phyloP scores from a whole-genome alignment of 2,797 vertebrate genomes.

The Linurgus olivaceus region DNA sequence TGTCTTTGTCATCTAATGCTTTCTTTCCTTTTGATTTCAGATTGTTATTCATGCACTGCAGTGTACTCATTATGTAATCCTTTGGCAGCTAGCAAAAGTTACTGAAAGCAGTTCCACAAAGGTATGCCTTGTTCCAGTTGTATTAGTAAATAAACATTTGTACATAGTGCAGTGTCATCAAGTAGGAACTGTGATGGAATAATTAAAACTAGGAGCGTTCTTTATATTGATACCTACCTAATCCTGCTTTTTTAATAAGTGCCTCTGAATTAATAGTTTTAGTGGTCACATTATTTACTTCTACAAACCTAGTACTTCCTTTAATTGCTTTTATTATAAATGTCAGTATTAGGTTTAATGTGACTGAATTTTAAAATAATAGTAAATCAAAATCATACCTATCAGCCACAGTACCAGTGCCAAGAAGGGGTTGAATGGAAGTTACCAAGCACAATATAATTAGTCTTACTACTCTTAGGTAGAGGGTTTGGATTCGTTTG shows the following conservation, averaged over 20 bases:
- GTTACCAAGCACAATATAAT: not conserved
- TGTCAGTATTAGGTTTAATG: not conserved
- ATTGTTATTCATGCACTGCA: constrained; percentile 98
- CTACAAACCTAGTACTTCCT: not conserved
- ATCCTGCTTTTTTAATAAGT: not conserved
- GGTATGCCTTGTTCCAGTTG: constrained; percentile 73
- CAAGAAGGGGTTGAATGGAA: not conserved
- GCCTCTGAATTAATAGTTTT: not conserved
- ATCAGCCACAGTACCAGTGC: not conserved
- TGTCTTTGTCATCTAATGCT: constrained; percentile 10
- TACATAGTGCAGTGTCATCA: not conserved
- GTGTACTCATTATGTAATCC: constrained; percentile 98
- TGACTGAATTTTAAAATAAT: not conserved
- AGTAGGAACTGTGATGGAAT: not conserved
- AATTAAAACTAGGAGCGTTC: not conserved
- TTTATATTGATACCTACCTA: not conserved
- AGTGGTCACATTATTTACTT: not conserved
- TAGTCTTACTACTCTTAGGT: not conserved
- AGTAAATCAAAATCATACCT: not conserved
- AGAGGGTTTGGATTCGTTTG: not conserved
- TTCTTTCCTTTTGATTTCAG: constrained; percentile 75
- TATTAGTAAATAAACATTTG: not conserved
- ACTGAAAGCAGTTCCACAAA: constrained; percentile 94
- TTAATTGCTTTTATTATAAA: not conserved
- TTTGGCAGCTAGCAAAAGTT: constrained; percentile 96